Conservation (phyloP, 2,888 invertebrate genomes). For the Lasius fuliginosus region DNA sequence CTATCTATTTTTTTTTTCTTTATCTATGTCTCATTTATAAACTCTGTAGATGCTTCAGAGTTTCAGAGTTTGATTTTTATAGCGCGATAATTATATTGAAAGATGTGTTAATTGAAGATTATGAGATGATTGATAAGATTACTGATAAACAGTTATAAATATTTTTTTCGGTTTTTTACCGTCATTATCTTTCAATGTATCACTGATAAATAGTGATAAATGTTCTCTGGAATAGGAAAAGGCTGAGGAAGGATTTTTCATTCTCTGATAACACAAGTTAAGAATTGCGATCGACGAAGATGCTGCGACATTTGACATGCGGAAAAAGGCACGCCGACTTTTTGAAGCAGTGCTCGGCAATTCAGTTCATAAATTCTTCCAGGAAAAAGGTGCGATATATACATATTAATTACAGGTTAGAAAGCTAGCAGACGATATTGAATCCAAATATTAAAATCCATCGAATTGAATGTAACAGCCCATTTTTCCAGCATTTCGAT, state of each 20-base stretch:
- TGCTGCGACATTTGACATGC: slow-evolving; percentile 30
- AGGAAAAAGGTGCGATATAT: slow-evolving; percentile 11
- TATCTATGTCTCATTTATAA: no score
- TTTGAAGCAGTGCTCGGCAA: background rate
- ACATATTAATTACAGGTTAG: background rate
- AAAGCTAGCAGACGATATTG: background rate
- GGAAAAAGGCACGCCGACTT: background rate
- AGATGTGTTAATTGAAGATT: background rate
- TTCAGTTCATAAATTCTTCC: background rate
- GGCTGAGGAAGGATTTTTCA: background rate
- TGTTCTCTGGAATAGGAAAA: background rate
- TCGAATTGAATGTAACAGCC: background rate
- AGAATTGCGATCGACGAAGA: background rate
- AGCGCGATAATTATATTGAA: background rate
- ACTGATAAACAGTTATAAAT: background rate
- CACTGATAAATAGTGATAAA: background rate
- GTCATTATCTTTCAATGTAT: background rate
- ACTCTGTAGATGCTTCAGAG: background rate
- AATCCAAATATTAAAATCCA: background rate
- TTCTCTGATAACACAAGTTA: background rate
- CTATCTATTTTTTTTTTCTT: no score
- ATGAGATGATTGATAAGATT: background rate
- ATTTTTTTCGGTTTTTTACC: background rate
- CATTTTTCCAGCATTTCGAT: background rate
- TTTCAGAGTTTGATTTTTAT: background rate